Conservation (phyloP, 2,113 vertebrate genomes). For the Astur gentilis region DNA sequence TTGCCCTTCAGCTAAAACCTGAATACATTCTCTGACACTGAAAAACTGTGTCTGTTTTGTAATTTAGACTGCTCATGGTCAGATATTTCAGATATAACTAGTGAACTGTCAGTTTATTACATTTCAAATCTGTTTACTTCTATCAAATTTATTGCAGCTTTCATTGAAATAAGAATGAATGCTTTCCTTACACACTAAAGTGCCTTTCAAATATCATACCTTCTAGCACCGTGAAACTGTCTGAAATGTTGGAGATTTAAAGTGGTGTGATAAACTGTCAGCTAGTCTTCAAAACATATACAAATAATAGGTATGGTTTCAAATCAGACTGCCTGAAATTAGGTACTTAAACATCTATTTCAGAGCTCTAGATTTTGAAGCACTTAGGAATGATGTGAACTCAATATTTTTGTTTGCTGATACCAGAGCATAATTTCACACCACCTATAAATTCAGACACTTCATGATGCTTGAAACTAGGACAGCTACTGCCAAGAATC, state of each 20-base stretch:
- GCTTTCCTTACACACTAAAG: background rate
- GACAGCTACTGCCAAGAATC: background rate
- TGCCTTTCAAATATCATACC: slow-evolving; percentile 6
- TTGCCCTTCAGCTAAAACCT: background rate
- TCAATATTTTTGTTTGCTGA: slow-evolving; percentile 20
- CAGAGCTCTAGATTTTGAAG: background rate
- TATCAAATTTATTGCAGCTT: slow-evolving; percentile 11
- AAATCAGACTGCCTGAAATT: background rate
- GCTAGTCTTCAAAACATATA: background rate
- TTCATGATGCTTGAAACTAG: background rate
- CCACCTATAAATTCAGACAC: background rate
- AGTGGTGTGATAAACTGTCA: background rate
- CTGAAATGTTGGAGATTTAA: background rate
- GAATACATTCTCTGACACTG: background rate
- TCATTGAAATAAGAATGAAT: slow-evolving; percentile 14
- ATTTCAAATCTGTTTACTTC: slow-evolving; percentile 26
- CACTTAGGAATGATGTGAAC: background rate
- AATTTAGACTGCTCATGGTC: background rate
- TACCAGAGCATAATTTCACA: background rate
- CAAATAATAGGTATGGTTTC: background rate
- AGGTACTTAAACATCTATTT: background rate
- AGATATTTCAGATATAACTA: slow-evolving; percentile 12
- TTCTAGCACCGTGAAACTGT: background rate
- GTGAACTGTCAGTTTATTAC: slow-evolving; percentile 2
- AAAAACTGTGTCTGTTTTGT: background rate